Evolutionary conservation across 2,797 vertebrate genomes (phyloP).

Genomic region (Odontamblyopus lacepedii): DNA sequence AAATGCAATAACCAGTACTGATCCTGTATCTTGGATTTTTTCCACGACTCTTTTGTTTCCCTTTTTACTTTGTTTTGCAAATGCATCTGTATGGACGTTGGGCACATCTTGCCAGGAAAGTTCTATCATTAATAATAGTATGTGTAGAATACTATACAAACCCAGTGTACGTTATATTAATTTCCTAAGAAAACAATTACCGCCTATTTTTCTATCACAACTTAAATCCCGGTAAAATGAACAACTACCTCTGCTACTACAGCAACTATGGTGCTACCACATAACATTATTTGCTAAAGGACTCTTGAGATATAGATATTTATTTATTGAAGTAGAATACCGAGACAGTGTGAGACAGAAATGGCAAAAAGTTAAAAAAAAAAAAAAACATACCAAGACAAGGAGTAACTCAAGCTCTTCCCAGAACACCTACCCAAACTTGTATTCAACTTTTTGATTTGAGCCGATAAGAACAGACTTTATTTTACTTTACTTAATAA

Average conservation of each 20-base stretch:
- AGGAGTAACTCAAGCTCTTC: no score
- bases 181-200: not conserved
- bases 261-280: not conserved
- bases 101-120: not conserved
- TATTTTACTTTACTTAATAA: not conserved
- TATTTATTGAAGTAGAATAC: no score
- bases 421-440: not conserved
- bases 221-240: not conserved
- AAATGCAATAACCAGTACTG: no score
- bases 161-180: no score
- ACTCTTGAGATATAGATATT: no score
- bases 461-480: conserved; percentile 9
- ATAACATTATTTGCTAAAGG: not conserved
- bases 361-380: no score
- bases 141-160: not conserved
- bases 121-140: not conserved
- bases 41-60: no score
- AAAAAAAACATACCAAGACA: not conserved
- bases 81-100: no score
- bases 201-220: not conserved
- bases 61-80: not conserved
- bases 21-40: no score
- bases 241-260: not conserved
- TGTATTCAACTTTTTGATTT: conserved; percentile 14
- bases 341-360: no score